phyloP scores from a whole-genome alignment of 2,797 vertebrate genomes.

The Hybognathus amarus region DNA sequence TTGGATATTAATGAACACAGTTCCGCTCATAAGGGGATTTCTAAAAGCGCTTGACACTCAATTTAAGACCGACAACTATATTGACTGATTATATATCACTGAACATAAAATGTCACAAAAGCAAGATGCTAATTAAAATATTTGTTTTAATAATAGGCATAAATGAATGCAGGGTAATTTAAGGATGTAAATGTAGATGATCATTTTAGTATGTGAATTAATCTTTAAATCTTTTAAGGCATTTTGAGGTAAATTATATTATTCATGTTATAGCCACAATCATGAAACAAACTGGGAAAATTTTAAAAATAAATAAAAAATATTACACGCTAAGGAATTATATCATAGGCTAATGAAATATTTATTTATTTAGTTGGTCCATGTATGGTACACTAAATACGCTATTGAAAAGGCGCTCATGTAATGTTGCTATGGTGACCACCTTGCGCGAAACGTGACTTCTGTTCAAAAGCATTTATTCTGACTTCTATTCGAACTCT shows the following conservation, averaged over 20 bases:
- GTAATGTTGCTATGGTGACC: background rate
- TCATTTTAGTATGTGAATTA: background rate
- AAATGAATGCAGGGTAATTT: background rate
- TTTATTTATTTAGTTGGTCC: background rate
- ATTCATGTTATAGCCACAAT: background rate
- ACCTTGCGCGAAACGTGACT: background rate
- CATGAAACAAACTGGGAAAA: background rate
- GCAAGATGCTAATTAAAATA: background rate
- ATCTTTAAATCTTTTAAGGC: background rate
- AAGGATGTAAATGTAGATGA: background rate
- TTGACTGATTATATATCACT: conserved; percentile 6
- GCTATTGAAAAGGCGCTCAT: background rate
- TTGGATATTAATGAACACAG: conserved; percentile 99
- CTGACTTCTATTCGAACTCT: background rate
- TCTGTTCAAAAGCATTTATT: background rate
- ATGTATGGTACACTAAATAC: background rate
- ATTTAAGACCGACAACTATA: background rate
- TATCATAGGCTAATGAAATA: background rate
- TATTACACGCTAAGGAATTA: background rate
- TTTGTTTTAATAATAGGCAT: background rate
- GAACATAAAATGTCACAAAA: background rate
- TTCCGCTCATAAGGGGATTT: conserved; percentile 73
- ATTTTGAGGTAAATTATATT: background rate
- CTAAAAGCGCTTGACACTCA: conserved; percentile 52
- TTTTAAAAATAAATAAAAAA: too few species aligned